Evolutionary conservation across 2,113 vertebrate genomes (phyloP).

Genomic region (Oreochromis aureus): DNA sequence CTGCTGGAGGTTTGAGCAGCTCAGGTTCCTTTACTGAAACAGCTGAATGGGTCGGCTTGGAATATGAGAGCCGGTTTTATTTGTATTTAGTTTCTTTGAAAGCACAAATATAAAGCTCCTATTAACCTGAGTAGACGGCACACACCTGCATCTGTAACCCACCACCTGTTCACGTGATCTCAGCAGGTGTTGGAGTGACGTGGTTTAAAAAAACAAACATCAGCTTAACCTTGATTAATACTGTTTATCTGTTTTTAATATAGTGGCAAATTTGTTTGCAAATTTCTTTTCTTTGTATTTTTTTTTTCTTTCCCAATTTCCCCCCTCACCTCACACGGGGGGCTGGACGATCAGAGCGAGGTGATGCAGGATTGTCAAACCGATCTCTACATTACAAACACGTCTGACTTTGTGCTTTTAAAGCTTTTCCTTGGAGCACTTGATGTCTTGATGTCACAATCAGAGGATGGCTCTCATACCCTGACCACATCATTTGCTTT

Average conservation of each 20-base stretch:
- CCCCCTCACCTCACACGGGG: not conserved
- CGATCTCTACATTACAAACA: not conserved
- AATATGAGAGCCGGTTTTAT: not conserved
- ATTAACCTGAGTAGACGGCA: not conserved
- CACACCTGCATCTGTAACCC: not conserved
- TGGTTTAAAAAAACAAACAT: not conserved
- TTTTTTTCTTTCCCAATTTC: not conserved
- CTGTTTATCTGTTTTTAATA: not conserved
- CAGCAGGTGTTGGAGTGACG: not conserved
- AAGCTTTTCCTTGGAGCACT: too few relatives aligned
- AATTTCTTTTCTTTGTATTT: not conserved
- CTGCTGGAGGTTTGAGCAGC: not conserved
- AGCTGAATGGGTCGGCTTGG: not conserved
- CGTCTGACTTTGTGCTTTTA: not conserved
- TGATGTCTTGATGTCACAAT: not conserved
- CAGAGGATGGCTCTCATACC: not conserved
- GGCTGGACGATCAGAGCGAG: rapidly evolving
- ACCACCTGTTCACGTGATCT: not conserved
- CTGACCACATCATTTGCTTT: slow-evolving; percentile 2
- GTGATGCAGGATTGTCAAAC: not conserved
- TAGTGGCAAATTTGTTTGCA: not conserved
- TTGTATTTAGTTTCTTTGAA: not conserved
- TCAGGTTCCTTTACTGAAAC: not conserved
- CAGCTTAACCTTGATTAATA: not conserved
- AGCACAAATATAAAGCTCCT: not conserved